Base-by-base conservation (phyloP, 2,888 invertebrate genomes). In the Netelia virgata region DNA sequence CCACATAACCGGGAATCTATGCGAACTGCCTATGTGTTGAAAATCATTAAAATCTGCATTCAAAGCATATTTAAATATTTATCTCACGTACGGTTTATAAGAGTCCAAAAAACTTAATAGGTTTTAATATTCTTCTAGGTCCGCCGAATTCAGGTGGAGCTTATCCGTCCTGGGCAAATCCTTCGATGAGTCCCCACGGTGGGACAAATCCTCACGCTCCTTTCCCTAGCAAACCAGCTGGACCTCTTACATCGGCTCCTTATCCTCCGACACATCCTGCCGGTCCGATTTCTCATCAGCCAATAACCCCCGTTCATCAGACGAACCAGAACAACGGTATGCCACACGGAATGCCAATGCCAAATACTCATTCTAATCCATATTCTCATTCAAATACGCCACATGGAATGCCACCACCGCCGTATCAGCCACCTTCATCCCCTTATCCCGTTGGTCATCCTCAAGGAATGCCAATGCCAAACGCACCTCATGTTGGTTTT, bases 151-250 rank as follows among this genome's bases (percentile, higher is more conserved):
- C 68, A 10, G 66, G 61, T 23, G 63, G 66, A 10, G 8, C 53
- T 75, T 81, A 84, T 78, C 86, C 86, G 20, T 9, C 83, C 1
- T 86, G 86, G 86, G 86, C 86, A 11, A 86, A 86, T 53, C 86
- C 86, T n/a, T 73, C 77, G 9, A 18, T 57, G 16, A 69, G 59
- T 8, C 75, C 59, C 3, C 57, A 70, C 47, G 69, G 55, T 10
- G 70, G 72, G 0, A n/a, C 73, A n/a, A 84, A 82, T 43, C 66
- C 73, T 28, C 81, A 82, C 18, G 84, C 64, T 2, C 79, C 84
- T 5, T 23, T 20, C 20, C 43, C 72, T 1, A 47, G 61, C 14
- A n/a, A 23, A 23, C 23, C 61, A 59, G 18, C 18, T 57, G 28
- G 36, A 10, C 69, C 75, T 8, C 81, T 63, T 14, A 66, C 61